Evolutionary conservation across 2,113 vertebrate species (phyloP).

Genomic region (Vireo altiloquus): DNA sequence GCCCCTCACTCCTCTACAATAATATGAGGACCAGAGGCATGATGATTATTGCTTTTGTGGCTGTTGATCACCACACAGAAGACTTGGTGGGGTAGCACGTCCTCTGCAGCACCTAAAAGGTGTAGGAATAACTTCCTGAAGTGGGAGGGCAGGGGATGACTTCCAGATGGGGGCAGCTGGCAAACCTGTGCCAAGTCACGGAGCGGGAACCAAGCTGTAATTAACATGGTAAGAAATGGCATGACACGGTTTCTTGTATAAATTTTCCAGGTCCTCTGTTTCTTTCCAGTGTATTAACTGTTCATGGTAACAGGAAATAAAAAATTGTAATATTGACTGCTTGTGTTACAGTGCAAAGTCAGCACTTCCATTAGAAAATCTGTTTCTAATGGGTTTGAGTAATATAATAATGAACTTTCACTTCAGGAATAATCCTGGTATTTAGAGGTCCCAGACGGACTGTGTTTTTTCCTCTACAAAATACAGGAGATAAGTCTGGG

Average conservation of each 20-base stretch:
- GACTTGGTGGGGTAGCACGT: background rate
- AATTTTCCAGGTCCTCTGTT: conserved; percentile 62
- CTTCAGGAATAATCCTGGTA: conserved; percentile 53
- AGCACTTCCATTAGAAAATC: conserved; percentile 62
- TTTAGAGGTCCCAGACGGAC: background rate
- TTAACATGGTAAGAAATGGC: conserved; percentile 52
- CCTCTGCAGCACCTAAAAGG: background rate
- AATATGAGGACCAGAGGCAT: background rate
- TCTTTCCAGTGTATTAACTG: conserved; percentile 53
- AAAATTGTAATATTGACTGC: conserved; percentile 26
- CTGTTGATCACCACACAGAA: background rate
- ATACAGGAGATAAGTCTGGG: conserved; percentile 18
- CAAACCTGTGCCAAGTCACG: background rate
- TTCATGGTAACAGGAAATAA: conserved; percentile 61
- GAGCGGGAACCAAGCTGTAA: conserved; percentile 26
- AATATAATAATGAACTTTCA: conserved; percentile 14
- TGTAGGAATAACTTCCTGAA: background rate
- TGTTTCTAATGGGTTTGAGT: conserved; percentile 50
- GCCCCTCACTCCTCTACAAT: background rate
- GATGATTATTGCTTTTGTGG: background rate
- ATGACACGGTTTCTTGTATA: background rate
- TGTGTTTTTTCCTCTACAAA: background rate
- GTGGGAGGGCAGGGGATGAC: background rate
- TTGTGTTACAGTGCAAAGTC: conserved; percentile 30
- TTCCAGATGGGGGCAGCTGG: conserved; percentile 35